Evolutionary conservation across 2,888 invertebrate genomes (phyloP), one percentile per base, ranked within the genome.

Genomic region (Tetranychus piercei): DNA sequence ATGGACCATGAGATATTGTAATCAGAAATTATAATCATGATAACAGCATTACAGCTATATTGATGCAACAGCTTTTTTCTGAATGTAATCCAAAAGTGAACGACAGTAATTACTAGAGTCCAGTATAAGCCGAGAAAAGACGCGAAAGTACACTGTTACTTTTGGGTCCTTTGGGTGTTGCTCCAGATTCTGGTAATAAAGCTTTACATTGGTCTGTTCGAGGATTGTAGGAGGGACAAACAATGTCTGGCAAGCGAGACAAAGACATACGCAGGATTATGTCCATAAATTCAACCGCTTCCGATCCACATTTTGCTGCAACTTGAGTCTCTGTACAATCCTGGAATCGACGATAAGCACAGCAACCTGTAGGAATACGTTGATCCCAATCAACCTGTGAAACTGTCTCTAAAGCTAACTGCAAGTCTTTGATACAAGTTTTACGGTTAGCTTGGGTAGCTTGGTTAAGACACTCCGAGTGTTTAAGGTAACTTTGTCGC

Each of bases 321-420:
- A 79, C 78, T 1, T 78, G 76, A 15, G 65, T 75, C 45, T 77
- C 77, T 8, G 78, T 77, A 69, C 79, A 79, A 5, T 76, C 64
- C 8, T 64, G 45, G 22, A 77, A 76, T 65, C 74, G 69, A 15
- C 75, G 64, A 71, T 74, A 77, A 20, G 76, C 67, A 72, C 79
- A 79, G 71, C 79, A 79, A 43, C 77, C 78, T 73, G 78, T 78
- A 1, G 79, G 78, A 34, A 79, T 78, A 22, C 79, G 76, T 45
- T 78, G 77, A 23, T 78, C 77, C 74, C 77, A 79, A 34, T 78
- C 77, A 7, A 78, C 77, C 20, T 45, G 71, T 44, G 76, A 70
- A 11, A 76, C 70, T 6, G 70, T 74, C 73, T 79, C 79, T 9
- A 79, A 73, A n/a, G 77, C 79, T 18, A 77, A 77, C 73, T 79